Base-by-base conservation (phyloP, 23 tunicate genomes). In the Phallusia fumigata region DNA sequence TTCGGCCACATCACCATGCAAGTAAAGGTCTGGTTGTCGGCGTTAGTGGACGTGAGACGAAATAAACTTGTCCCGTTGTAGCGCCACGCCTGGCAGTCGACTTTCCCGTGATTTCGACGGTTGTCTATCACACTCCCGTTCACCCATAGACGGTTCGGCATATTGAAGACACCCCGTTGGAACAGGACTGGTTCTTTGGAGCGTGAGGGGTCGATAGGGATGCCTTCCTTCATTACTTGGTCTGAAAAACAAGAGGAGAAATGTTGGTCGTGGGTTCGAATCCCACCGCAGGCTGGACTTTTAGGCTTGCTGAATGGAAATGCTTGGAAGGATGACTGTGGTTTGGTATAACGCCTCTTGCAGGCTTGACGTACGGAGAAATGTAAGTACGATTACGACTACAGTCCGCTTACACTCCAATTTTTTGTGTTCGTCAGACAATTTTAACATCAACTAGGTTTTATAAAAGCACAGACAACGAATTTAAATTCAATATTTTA, bases 1-100 rank as follows among this genome's bases (percentile, higher is more conserved):
- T 85, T 65, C 49, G 88, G 88, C 88, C 88, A 85, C 78, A 69
- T 35, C 22, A 65, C 30, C 69, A 85, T 40, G 44, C 88, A 85
- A 21, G 44, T 40, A 36, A 85, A 85, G 19, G 88, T 85, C 53
- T 78, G 30, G 78, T 85, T 85, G 78, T 85, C 88, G 33, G 33
- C 34, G 22, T 24, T 21, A 8, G 72, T 64, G 24, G 79, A 65
- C 13, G 88, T 53, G 0, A 85, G 30, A n/a, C 65, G 36, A 69
- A 51, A 85, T 0, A 85, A 21, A 45, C 77, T 65, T 30, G 83
- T 79, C 16, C 88, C 83, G 35, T 47, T 36, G 81, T 35, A 84
- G 15, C 64, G 28, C 45, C 64, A 30, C 18, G 64, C 30, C 22
- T 78, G 52, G 76, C 87, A 84, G 51, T 76, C 76, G 32, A 84